phyloP scores from a whole-genome alignment of 1,140 invertebrate genomes.

The Bactericera cockerelli region DNA sequence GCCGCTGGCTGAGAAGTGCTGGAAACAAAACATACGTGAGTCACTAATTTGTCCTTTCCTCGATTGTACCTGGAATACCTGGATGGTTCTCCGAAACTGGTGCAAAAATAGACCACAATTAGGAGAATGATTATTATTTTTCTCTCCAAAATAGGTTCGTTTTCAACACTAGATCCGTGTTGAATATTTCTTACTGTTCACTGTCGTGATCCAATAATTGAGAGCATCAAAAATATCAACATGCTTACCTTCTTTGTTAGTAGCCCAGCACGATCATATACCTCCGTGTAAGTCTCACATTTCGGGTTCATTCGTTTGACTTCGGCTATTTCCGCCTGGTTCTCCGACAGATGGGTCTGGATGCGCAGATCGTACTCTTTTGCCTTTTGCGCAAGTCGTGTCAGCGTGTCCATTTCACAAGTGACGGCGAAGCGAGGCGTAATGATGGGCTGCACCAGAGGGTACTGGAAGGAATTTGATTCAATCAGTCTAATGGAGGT shows the following conservation, averaged over 20 bases:
- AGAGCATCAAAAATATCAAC: too few species aligned
- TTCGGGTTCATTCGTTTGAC: slow-evolving; percentile 43
- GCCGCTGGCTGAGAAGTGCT: too few species aligned
- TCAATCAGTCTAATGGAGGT: not conserved
- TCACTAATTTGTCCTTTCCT: too few species aligned
- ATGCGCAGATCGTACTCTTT: slow-evolving; percentile 48
- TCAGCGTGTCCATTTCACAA: slow-evolving; percentile 54
- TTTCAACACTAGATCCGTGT: too few species aligned
- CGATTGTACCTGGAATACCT: too few species aligned
- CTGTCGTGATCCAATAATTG: too few species aligned
- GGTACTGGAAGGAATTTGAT: slow-evolving; percentile 41
- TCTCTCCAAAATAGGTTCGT: too few species aligned
- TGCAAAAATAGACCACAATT: too few species aligned
- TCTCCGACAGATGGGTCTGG: slow-evolving; percentile 75
- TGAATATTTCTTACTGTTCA: too few species aligned
- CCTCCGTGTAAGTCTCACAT: slow-evolving; percentile 45
- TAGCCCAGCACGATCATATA: slow-evolving; percentile 57
- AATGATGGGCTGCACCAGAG: slow-evolving; percentile 60
- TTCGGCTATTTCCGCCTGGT: slow-evolving; percentile 47
- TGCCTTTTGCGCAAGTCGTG: slow-evolving; percentile 48
- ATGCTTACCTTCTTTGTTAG: slow-evolving; percentile 49
- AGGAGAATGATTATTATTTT: too few species aligned
- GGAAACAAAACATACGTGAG: too few species aligned
- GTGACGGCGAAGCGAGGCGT: slow-evolving; percentile 77
- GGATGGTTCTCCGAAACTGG: too few species aligned